A percentile compares a stretch with the other conserved stretches of the same genome.
phyloP scores from a whole-genome alignment of 1,140 invertebrate species.

The Mycetomoellerius zeteki region DNA sequence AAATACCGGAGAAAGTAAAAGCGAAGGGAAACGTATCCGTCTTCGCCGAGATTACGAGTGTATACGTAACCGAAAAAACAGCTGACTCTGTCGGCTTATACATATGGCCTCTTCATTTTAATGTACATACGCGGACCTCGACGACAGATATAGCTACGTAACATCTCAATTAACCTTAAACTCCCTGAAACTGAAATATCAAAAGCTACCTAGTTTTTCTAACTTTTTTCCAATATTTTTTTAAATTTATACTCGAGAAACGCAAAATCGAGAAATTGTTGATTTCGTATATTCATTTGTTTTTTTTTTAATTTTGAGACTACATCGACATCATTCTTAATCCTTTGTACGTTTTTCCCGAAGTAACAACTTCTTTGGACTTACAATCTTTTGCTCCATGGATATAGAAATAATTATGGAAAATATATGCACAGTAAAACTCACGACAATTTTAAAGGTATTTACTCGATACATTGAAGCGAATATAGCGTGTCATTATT shows the following conservation, averaged over 20 bases:
- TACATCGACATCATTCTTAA: neutral
- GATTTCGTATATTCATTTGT: neutral
- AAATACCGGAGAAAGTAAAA: conserved; percentile 46
- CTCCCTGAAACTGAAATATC: neutral
- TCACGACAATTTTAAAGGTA: neutral
- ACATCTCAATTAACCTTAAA: neutral
- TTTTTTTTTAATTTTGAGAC: neutral
- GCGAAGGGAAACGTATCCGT: conserved; percentile 45
- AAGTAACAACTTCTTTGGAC: neutral
- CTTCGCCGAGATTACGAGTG: conserved; percentile 29
- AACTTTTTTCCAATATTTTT: neutral
- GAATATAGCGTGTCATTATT: neutral
- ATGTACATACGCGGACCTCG: neutral
- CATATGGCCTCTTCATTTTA: neutral
- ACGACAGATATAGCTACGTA: neutral
- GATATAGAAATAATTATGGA: conserved; percentile 3
- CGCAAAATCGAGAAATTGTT: neutral
- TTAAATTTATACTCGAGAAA: neutral
- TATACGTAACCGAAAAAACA: conserved; percentile 47
- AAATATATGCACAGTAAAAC: neutral
- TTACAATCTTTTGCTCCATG: neutral
- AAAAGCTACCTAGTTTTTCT: neutral
- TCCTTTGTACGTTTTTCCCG: neutral
- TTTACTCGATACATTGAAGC: neutral
- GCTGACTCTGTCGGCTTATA: neutral